Evolutionary conservation across 2,113 vertebrate genomes (phyloP), one percentile per base, ranked within the genome.

Genomic region (Sebastes fasciatus): DNA sequence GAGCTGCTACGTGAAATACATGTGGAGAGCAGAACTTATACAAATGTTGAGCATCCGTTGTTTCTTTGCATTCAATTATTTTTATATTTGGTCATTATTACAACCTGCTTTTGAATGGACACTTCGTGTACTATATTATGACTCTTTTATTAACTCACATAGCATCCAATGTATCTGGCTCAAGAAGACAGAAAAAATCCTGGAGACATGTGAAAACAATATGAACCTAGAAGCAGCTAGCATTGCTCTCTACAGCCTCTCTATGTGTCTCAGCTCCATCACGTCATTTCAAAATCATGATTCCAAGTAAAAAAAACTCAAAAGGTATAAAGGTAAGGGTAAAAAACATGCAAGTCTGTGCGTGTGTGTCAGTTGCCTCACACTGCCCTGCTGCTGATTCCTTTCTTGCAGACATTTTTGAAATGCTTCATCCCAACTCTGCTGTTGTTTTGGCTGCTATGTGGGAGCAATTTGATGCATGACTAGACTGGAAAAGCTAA

Each of bases 381-480:
- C 58, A 14, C 66, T 80, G 74, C 55, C 71, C 70, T 82, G 74
- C 70, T 82, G 74, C 54, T 74, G 80, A 89, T 58, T 72, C 83
- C 74, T 86, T 85, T 69, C 78, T 84, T 84, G 57, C 43, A 70
- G 63, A 86, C 84, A 93, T 93, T 86, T 84, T 81, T 92, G 34
- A 91, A 83, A 91, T 92, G 80, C 87, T 91, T 94, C 52, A 54
- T 77, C 85, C 58, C 46, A 67, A 79, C 55, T 75, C 34, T 72
- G 66, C 80, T 82, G 83, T 90, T 91, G 71, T 89, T 93, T 91
- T 89, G 85, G 84, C 83, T 93, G 86, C 71, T 71, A 83, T 62
- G 65, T 78, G 76, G 69, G 57, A 82, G 78, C 77, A 60, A 86
- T 85, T 79, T 84, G 80, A 86, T 83, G 80, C 93, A 92, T 91